Evolutionary conservation across 2,797 vertebrate genomes (phyloP), one percentile per base, ranked within the genome.

Genomic region (Sebastes alutus): DNA sequence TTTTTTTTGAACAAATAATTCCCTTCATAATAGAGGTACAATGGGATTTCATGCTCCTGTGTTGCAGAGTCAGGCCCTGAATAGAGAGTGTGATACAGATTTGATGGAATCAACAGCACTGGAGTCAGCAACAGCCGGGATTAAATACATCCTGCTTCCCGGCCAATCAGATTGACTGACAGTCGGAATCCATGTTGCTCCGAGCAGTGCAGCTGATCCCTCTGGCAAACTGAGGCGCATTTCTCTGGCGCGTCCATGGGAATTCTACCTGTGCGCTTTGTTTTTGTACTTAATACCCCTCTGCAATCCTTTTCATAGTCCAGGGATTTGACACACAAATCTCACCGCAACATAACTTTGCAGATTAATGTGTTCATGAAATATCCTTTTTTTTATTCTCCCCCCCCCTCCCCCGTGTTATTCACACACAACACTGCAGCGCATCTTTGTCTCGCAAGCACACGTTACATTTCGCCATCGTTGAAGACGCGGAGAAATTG

Each of bases 81-180:
- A 88, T 81, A 83, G 82, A 92, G 79, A 90, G 84, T 71, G 30
- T 27, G 81, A 89, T 83, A 69, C 79, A 90, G 86, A 88, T 87
- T 89, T 87, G 78, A 88, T 88, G 82, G 86, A 91, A 88, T 89
- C 75, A 86, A 62, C 80, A 54, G 74, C 75, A 25, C 55, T 65
- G 64, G 82, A 85, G 85, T 92, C 89, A 78, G 87, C 89, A 84
- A 64, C 75, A 77, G 82, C 75, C 5, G 16, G 82, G 86, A 93
- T 91, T 92, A 92, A 90, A 90, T 72, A 85, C 88, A 85, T 92
- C 90, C 88, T 82, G 78, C 86, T 87, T 84, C 78, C 83, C 54
- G 77, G 86, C 92, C 89, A 88, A 89, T 90, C 88, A 90, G 80
- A 87, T 88, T 90, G 89, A 91, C 87, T 87, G 91, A 90, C 90